Evolutionary conservation across 2,888 invertebrate genomes (phyloP), one percentile per base, ranked within the genome.

Genomic region (Yponomeuta cagnagella): DNA sequence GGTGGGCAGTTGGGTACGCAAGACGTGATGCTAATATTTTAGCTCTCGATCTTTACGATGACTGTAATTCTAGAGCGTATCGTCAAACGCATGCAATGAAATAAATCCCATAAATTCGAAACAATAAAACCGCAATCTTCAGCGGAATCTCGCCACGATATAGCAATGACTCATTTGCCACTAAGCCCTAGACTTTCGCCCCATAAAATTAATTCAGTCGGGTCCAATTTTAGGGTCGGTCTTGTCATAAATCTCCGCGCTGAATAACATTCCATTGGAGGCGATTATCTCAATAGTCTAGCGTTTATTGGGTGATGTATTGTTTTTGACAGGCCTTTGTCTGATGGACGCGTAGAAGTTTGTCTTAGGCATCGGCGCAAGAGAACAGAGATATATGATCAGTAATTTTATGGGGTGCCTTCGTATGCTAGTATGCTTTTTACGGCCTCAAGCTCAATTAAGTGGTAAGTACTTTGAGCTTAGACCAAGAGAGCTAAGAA

Each of bases 121-220:
- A 58, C 52, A 58, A 58, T 58, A 15, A 58, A 58, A 58, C 52
- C 8, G 15, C 52, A 2, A 58, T 58, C 52, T 58, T 58, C 52
- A 12, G 15, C 52, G 15, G 43, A 58, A 58, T 58, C 15, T 58
- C 4, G 5, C 52, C 52, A 58, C 15, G 15, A 12, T 12, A 58
- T 0, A 15, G 15, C 52, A 58, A 5, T 58, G 15, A 58, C 52
- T 58, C 52, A 15, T 58, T 58, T 58, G 52, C 52, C 52, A 58
- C 52, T 58, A 58, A 58, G 52, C 52, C 52, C 52, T 58, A 58
- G 52, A 58, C 52, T 58, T 58, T 15, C 8, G 52, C 52, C 52
- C 15, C 52, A 58, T 58, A 58, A 58, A 58, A 58, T 58, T 58
- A 58, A 58, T 58, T 58, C 52, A 58, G 52, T 58, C 52, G 52